Evolutionary conservation across 2,888 invertebrate species (phyloP).

Genomic region (Rhogogaster chlorosoma): DNA sequence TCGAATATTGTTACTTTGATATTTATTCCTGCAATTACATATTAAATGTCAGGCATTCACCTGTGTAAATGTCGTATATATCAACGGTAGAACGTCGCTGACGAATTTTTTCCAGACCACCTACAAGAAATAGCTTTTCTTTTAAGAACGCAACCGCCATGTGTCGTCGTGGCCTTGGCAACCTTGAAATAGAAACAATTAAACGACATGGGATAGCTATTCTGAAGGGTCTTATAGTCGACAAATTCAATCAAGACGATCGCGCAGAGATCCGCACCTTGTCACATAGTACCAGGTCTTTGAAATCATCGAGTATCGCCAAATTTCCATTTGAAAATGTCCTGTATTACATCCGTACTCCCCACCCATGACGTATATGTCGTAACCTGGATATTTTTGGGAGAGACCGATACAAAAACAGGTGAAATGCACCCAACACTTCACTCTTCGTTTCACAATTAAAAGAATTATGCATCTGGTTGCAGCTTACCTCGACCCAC

Average conservation of each 20-base stretch:
- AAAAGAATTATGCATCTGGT: neutral
- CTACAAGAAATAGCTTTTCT: constrained; percentile 65
- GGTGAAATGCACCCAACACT: no score
- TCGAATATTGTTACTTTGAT: no score
- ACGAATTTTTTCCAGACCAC: constrained; percentile 67
- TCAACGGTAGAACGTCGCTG: constrained; percentile 62
- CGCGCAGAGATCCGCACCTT: constrained; percentile 55
- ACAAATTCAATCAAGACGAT: neutral
- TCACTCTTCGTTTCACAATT: no score
- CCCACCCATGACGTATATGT: constrained; percentile 69
- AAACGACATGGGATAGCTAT: neutral
- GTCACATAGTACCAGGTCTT: constrained; percentile 68
- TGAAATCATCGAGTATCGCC: constrained; percentile 69
- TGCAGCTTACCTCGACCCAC: constrained; percentile 64
- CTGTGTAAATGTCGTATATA: constrained; percentile 66
- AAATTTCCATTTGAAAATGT: constrained; percentile 65
- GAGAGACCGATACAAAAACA: no score
- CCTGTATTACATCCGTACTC: constrained; percentile 66
- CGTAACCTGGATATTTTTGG: constrained; percentile 61
- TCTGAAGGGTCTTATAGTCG: neutral
- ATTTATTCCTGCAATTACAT: no score
- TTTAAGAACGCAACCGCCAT: constrained; percentile 67
- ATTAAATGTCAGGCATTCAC: constrained; percentile 50
- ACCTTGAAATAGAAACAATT: constrained; percentile 56
- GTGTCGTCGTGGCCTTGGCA: constrained; percentile 66